These are phyloP conservation scores for Epizoanthus illoricatus DNA, from an alignment of 92 coral and sea anemone species.

Conservation along the genomic window DNA sequence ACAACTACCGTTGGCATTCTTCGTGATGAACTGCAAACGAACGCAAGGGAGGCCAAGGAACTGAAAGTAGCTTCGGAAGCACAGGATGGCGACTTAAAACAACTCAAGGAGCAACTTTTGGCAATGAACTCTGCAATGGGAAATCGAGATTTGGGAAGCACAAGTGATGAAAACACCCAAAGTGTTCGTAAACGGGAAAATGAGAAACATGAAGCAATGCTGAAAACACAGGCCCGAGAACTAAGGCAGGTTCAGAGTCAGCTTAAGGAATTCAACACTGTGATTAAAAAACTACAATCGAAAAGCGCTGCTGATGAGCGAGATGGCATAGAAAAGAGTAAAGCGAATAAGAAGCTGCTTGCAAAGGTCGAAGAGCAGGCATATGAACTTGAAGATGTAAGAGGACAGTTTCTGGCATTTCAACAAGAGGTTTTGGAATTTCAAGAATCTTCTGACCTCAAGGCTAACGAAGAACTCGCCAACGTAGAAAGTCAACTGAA, in stretches of 20 bases:
- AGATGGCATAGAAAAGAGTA: background rate
- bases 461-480: background rate
- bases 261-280: background rate
- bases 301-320: background rate
- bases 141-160: background rate
- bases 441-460: background rate
- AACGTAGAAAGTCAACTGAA: background rate
- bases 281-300: background rate
- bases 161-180: background rate
- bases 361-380: background rate
- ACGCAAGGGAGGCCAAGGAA: background rate
- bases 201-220: background rate
- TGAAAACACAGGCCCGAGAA: background rate
- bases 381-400: background rate
- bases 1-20: conserved; percentile 5
- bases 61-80: background rate
- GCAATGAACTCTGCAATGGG: background rate
- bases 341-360: background rate
- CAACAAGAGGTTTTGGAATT: background rate
- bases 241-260: background rate
- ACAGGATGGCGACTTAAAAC: background rate
- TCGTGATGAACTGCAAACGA: conserved; percentile 9
- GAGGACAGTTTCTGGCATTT: background rate
- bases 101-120: background rate
- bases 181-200: background rate